Evolutionary conservation across 2,888 invertebrate species (phyloP).

Genomic region (Drosophila paranaensis): DNA sequence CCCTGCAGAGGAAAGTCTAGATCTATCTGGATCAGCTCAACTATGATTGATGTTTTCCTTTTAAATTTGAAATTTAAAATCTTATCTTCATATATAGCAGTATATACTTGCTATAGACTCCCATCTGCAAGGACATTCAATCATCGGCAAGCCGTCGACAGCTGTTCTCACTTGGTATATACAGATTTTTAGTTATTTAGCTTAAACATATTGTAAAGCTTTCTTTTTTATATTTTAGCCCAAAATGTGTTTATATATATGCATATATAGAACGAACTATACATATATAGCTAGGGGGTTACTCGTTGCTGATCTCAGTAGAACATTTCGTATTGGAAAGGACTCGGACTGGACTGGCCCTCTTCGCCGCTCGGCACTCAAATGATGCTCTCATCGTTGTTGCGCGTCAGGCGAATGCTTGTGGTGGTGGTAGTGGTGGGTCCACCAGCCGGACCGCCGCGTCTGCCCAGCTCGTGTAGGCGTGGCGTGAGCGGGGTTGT

Average conservation of each 20-base stretch:
- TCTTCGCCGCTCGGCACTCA: slow-evolving; percentile 62
- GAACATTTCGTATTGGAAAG: slow-evolving; percentile 79
- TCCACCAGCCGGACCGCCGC: slow-evolving; percentile 24
- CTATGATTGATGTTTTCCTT: background rate
- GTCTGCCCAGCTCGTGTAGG: slow-evolving; percentile 44
- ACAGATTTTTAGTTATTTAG: slow-evolving; percentile 31
- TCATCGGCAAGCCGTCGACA: slow-evolving; percentile 2
- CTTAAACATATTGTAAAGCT: slow-evolving; percentile 62
- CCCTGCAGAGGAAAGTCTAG: background rate
- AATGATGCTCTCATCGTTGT: slow-evolving; percentile 85
- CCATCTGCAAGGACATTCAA: background rate
- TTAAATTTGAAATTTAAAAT: background rate
- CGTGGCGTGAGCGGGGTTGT: slow-evolving; percentile 65
- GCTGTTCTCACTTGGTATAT: slow-evolving; percentile 28
- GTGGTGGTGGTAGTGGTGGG: slow-evolving; percentile 64
- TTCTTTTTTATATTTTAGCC: slow-evolving; percentile 49
- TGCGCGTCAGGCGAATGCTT: slow-evolving; percentile 80
- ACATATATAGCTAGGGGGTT: slow-evolving; percentile 8
- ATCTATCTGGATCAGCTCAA: background rate
- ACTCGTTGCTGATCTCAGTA: slow-evolving; percentile 62
- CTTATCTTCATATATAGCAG: background rate
- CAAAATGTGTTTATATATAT: slow-evolving; percentile 31
- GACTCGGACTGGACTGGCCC: slow-evolving; percentile 22
- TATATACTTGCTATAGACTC: background rate
- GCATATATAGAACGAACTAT: slow-evolving; percentile 20